Evolutionary conservation across 2,888 invertebrate genomes (phyloP), one percentile per base, ranked within the genome.

Genomic region (Antheraea yamamai): DNA sequence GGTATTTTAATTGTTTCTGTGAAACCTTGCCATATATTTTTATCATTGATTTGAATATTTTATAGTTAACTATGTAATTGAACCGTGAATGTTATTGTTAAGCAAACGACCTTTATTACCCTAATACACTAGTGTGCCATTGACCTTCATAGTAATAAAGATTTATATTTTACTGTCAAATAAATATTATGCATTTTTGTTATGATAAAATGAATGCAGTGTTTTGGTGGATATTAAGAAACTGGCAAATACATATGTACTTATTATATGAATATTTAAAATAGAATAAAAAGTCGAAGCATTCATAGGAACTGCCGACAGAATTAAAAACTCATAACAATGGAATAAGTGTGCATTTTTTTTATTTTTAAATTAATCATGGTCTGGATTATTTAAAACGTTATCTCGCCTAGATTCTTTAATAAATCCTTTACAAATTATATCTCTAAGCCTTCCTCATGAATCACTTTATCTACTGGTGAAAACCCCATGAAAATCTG

Each of bases 31-130:
- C n/a, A 16, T 4, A 66, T 0, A 30, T 30, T 30, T 30, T 66
- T 70, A 39, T 61, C 61, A 12, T 61, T 61, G 61, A 61, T 23
- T 61, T 20, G 8, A 23, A 61, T 12, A 70, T 70, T 70, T 70
- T 70, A 4, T 39, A 70, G 70, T 70, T 23, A 39, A 70, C 70
- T 70, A n/a, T 70, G 39, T 39, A 76, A 77, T 75, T 80, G 81
- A 79, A 81, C 80, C 80, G 78, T 82, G 82, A 83, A 81, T 77
- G 79, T 79, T 78, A 75, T 76, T 74, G 80, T 85, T 85, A 77
- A 76, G 81, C 78, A 84, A 84, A 77, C 72, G 75, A 78, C 84
- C 85, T 85, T 81, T 77, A 70, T 75, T 75, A 75, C 76, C 2
- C 39, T 39, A 70, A 70, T n/a, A 70, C 70, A 39, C 39, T 75